Percentiles rank a stretch among this genome's conserved stretches.
These are phyloP conservation scores for Saguinus imperator DNA, from an alignment of 2,113 vertebrate species.

Conservation along the genomic window DNA sequence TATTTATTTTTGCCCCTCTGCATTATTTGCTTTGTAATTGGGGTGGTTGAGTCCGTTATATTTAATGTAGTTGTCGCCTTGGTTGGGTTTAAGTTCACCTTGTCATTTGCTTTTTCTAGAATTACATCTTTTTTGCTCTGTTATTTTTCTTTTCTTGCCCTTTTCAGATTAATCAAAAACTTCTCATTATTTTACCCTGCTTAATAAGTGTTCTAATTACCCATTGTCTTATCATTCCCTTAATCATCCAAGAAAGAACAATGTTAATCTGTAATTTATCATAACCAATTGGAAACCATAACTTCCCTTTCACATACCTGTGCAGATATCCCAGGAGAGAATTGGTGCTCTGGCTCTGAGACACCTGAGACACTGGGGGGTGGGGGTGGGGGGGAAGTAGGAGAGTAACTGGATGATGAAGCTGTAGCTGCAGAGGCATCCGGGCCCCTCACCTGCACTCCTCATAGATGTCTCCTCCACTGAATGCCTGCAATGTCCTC, in stretches of 20 bases:
- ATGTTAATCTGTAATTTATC: not conserved
- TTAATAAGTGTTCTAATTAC: not conserved
- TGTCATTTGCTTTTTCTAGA: not conserved
- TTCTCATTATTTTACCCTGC: not conserved
- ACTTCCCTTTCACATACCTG: not conserved
- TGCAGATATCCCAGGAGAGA: not conserved
- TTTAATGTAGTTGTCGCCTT: not conserved
- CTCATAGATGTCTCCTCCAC: not conserved
- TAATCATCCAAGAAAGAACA: not conserved
- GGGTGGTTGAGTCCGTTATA: not conserved
- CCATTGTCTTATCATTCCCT: not conserved
- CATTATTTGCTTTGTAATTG: not conserved
- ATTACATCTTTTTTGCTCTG: not conserved
- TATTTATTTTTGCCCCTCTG: too few relatives aligned
- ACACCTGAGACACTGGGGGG: fast-evolving
- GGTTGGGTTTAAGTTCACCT: not conserved
- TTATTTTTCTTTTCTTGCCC: not conserved
- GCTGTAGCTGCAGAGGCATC: not conserved
- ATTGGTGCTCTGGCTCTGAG: not conserved
- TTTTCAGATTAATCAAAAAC: not conserved
- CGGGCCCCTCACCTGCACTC: not conserved
- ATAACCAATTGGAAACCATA: not conserved
- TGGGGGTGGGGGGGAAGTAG: not conserved
- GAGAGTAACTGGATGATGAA: not conserved
- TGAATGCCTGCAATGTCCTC: not conserved